Evolutionary conservation across 2,797 vertebrate genomes (phyloP).

Genomic region (Manis javanica): DNA sequence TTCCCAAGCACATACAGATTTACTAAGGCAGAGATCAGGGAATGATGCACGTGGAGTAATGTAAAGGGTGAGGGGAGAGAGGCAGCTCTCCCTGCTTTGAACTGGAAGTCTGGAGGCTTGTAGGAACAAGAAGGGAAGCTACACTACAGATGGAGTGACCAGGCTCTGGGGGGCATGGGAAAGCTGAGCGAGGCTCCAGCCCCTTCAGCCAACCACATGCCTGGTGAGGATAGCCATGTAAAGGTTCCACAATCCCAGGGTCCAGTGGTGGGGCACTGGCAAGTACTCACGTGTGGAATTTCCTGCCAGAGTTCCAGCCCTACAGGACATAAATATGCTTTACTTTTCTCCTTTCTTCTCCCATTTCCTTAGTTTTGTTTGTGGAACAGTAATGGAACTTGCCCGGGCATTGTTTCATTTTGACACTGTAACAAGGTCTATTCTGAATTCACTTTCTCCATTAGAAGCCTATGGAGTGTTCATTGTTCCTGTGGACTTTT

Average conservation of each 20-base stretch:
- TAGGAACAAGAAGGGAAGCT: background rate
- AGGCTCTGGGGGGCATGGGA: background rate
- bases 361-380: constrained; percentile 71
- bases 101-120: background rate
- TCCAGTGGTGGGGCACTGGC: background rate
- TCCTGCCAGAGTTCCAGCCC: constrained; percentile 45
- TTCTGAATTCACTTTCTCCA: constrained; percentile 49
- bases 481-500: constrained; percentile 36
- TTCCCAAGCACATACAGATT: background rate
- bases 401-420: constrained; percentile 65
- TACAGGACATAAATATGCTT: constrained; percentile 25
- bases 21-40: background rate
- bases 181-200: background rate
- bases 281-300: constrained; percentile 43
- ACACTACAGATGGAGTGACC: background rate
- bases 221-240: background rate
- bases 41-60: too few species aligned
- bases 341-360: constrained; percentile 69
- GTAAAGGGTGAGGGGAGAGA: background rate
- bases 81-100: background rate
- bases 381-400: constrained; percentile 61
- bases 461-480: background rate
- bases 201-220: background rate
- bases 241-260: background rate
- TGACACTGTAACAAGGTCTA: constrained; percentile 36